phyloP scores from a whole-genome alignment of 2,113 vertebrate genomes.

The Pomatorhinus ruficollis region DNA sequence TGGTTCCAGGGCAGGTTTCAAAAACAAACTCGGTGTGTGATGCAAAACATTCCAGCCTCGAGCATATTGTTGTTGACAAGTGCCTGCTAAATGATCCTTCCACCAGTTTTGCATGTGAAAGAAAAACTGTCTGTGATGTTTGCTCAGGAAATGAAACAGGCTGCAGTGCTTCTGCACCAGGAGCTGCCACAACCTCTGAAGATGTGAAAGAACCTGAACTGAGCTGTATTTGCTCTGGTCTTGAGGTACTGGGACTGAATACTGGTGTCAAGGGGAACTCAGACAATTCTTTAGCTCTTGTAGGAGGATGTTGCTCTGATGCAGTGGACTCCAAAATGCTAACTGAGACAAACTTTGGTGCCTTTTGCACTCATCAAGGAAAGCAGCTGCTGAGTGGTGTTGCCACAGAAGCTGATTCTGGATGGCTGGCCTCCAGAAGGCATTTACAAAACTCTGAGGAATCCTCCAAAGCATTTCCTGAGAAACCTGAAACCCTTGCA shows the following conservation, averaged over 20 bases:
- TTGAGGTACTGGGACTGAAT: slow-evolving; percentile 71
- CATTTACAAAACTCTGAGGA: not conserved
- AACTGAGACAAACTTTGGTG: not conserved
- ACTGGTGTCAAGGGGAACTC: slow-evolving; percentile 25
- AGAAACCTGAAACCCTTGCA: not conserved
- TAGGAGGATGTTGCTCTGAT: slow-evolving; percentile 30
- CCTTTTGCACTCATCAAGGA: not conserved
- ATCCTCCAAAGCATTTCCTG: not conserved
- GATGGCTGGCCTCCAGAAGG: not conserved
- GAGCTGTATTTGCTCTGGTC: slow-evolving; percentile 13
- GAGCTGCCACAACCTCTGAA: not conserved
- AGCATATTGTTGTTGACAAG: not conserved
- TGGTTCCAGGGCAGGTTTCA: slow-evolving; percentile 8
- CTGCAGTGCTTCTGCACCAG: not conserved
- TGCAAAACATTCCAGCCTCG: slow-evolving; percentile 49
- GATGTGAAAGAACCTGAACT: not conserved
- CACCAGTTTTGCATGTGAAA: not conserved
- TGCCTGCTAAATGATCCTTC: not conserved
- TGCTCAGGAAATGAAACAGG: not conserved
- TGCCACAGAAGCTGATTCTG: not conserved
- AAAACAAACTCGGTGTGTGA: not conserved
- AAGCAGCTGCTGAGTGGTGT: not conserved
- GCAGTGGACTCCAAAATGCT: not conserved
- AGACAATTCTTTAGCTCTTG: not conserved
- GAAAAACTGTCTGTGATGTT: not conserved